These are phyloP conservation scores for Cinclus mexicanus DNA, from an alignment of 2,113 vertebrate species.

Conservation along the genomic window DNA sequence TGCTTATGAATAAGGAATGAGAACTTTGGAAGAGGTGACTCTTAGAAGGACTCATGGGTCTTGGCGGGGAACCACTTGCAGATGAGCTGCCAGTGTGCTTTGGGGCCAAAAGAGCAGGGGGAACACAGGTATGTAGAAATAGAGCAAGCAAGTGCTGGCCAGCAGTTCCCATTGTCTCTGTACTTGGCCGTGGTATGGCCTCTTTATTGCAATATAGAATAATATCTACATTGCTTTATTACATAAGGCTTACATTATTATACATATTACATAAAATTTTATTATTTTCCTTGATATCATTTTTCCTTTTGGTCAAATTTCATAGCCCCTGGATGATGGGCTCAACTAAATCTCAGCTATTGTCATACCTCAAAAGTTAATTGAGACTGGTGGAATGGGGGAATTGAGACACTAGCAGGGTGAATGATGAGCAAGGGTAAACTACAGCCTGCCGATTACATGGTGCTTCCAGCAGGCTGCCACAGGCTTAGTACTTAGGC, in stretches of 20 bases:
- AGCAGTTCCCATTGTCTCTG: background rate
- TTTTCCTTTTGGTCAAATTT: background rate
- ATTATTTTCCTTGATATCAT: background rate
- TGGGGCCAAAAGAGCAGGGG: background rate
- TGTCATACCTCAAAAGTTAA: background rate
- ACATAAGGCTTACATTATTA: background rate
- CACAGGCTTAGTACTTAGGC: conserved; percentile 9
- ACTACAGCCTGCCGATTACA: background rate
- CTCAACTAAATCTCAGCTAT: background rate
- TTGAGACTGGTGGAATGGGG: background rate
- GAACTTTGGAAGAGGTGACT: background rate
- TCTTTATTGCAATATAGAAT: background rate
- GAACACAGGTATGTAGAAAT: background rate
- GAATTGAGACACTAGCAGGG: background rate
- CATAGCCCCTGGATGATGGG: background rate
- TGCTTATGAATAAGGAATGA: background rate
- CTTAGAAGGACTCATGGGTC: background rate
- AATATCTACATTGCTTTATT: background rate
- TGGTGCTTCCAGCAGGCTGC: conserved; percentile 22
- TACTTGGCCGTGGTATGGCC: fast-evolving
- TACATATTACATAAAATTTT: background rate
- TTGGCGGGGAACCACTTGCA: background rate
- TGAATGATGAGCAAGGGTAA: background rate
- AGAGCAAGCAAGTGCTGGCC: background rate
- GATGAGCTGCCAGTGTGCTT: background rate